Base-by-base conservation (phyloP, 2,797 vertebrate genomes). In the Babyrousa celebensis region DNA sequence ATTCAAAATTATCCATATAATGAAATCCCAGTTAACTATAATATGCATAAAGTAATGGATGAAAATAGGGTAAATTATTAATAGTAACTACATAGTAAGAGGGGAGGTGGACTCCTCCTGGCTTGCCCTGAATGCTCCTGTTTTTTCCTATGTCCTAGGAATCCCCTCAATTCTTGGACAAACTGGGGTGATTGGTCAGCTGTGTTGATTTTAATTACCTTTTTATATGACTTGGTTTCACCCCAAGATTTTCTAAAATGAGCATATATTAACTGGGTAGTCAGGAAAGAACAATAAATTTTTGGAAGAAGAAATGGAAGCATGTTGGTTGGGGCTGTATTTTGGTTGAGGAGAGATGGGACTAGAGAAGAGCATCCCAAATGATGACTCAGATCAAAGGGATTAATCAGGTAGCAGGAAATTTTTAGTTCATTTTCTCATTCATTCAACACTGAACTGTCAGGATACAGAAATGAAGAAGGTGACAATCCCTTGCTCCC, bases 1-100 rank as follows among this genome's bases (percentile, higher is more conserved):
- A 91, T 83, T 94, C 56, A 95, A 94, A 93, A 85, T 96, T 85
- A 43, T 54, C 29, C 56, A 32, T 91, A 10, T 74, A 79, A 94
- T 87, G 85, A 43, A 78, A 85, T 86, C 27, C 84, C 25, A 95
- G 9, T 79, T 68, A 87, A 54, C 23, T 56, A 29, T 68, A 63
- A 65, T 65, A 88, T 80, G 18, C 54, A 80, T 89, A 68, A 88
- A 78, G 62, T 72, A 77, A 60, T 77, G 58, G 77, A 40, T 94
- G n/a, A 95, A 91, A 91, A 72, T 27, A 75, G 40, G 80, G 27
- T 78, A 89, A 72, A 62, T 93, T 89, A 65, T 82, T 90, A 72
- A 54, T 63, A 62, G 40, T 74, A 52, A 70, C 56, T 92, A 56
- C 58, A 63, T 12, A 48, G n/a, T 79, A 67, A 92, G 29, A 77